Base-by-base conservation (phyloP, 2,113 vertebrate genomes). In the Hiodon tergisus region DNA sequence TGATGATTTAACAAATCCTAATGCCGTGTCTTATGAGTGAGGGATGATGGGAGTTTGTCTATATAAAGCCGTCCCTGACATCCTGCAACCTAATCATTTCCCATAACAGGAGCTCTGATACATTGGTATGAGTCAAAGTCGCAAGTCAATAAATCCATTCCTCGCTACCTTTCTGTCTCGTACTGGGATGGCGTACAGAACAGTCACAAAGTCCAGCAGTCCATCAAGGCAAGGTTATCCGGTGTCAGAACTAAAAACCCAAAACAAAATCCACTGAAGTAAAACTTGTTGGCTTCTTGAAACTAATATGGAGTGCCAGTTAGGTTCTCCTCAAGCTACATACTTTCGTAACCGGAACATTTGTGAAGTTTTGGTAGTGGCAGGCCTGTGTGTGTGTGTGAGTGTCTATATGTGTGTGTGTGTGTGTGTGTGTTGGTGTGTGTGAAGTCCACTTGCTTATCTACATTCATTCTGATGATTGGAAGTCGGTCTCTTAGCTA, bases 81-180 rank as follows among this genome's bases (percentile, higher is more conserved):
- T 83, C 83, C 88, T 86, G 82, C 92, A 90, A 90, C 92, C 94
- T 95, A 93, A 95, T 96, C 94, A 95, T 94, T 92, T 92, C 89
- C 92, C 90, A 93, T 95, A 94, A 96, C 95, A 94, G 93, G 88
- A 89, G 89, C 83, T 86, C 90, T 94, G 93, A 94, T 95, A 92
- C 91, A 93, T 93, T 88, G 91, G 91, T 89, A 84, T 3, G 85
- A 95, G 91, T 93, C 92, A 87, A 90, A 93, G 93, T 92, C 88
- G 53, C 87, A 87, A 93, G 89, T 96, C 95, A 93, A 97, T 97
- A 97, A 97, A 97, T 97, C 94, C 91, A 96, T 95, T 93, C 89
- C 86, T 92, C 90, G 83, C 92, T 93, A 90, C 93, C 90, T 90
- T 86, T 87, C 88, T 89, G 85, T 86, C 86, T 77, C 87, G 89